Evolutionary conservation across 1,140 invertebrate genomes (phyloP).

Genomic region (Phortica variegata): DNA sequence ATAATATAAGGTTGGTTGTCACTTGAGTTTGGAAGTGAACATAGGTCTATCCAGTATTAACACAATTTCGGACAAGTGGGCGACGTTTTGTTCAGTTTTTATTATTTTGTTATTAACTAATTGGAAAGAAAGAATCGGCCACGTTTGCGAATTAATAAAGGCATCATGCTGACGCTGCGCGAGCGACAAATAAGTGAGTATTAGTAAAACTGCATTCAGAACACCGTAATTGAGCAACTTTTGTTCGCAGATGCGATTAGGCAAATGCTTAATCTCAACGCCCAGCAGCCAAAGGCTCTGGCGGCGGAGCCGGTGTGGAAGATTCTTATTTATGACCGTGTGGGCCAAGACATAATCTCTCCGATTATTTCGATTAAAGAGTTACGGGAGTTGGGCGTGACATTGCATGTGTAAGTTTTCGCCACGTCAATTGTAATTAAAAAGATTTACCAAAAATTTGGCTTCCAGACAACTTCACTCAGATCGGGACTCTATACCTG

Average conservation of each 20-base stretch:
- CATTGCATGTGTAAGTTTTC: slow-evolving; percentile 86
- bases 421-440: background rate
- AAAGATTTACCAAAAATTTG: background rate
- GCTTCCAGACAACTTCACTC: slow-evolving; percentile 79
- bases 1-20: too few relatives aligned
- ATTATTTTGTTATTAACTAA: too few relatives aligned
- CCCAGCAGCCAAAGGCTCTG: slow-evolving; percentile 71
- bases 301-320: slow-evolving; percentile 90
- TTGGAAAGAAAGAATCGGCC: too few relatives aligned
- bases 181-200: slow-evolving; percentile 73
- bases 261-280: slow-evolving; percentile 93
- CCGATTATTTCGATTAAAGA: slow-evolving; percentile 95
- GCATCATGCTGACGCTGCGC: slow-evolving; percentile 67
- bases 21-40: too few relatives aligned
- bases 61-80: too few relatives aligned
- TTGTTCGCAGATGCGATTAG: slow-evolving; percentile 74
- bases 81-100: too few relatives aligned
- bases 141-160: slow-evolving; percentile 2
- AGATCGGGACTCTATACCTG: slow-evolving; percentile 92
- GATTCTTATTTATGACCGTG: slow-evolving; percentile 92
- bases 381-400: slow-evolving; percentile 92
- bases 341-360: slow-evolving; percentile 97
- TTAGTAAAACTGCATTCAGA: background rate
- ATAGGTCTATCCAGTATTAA: too few relatives aligned
- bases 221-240: background rate